A percentile compares a stretch with the other conserved stretches of the same genome.
These are phyloP conservation scores for Mustela nigripes DNA, from an alignment of 2,113 vertebrate species.

Conservation along the genomic window DNA sequence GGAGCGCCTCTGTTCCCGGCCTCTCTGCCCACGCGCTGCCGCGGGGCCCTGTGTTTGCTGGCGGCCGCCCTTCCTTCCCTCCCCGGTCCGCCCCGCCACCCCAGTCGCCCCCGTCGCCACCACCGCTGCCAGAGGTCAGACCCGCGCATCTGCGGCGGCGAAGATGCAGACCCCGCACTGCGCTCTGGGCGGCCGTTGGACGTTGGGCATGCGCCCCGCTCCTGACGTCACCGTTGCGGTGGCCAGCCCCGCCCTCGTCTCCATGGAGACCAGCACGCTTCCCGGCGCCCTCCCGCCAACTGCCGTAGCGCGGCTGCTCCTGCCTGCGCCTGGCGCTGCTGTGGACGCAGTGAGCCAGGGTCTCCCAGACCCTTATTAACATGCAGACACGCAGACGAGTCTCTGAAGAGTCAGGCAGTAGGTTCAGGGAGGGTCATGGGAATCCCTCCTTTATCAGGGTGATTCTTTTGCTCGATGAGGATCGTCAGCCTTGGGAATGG, in stretches of 20 bases:
- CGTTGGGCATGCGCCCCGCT: not conserved
- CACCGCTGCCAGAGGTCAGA: too few relatives aligned
- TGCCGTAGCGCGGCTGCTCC: accelerated
- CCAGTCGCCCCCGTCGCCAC: not conserved
- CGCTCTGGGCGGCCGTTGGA: not conserved
- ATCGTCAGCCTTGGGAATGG: not conserved
- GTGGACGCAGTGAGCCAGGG: not conserved
- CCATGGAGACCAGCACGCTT: not conserved
- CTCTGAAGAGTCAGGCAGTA: not conserved
- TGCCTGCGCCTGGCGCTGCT: not conserved
- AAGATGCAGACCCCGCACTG: accelerated
- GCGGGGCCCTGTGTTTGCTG: too few relatives aligned
- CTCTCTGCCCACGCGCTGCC: not conserved
- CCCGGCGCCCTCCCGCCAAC: accelerated
- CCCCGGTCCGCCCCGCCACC: not conserved
- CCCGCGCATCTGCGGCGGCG: accelerated
- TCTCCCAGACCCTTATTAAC: not conserved
- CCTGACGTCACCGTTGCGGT: accelerated
- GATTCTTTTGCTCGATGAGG: not conserved
- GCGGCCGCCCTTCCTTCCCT: not conserved
- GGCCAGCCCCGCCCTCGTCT: not conserved
- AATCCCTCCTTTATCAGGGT: too few relatives aligned
- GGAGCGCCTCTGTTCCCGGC: not conserved
- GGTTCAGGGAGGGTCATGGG: not conserved
- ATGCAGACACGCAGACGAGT: not conserved